Conservation (phyloP, 1,140 invertebrate genomes). For the Pogonus chalceus region DNA sequence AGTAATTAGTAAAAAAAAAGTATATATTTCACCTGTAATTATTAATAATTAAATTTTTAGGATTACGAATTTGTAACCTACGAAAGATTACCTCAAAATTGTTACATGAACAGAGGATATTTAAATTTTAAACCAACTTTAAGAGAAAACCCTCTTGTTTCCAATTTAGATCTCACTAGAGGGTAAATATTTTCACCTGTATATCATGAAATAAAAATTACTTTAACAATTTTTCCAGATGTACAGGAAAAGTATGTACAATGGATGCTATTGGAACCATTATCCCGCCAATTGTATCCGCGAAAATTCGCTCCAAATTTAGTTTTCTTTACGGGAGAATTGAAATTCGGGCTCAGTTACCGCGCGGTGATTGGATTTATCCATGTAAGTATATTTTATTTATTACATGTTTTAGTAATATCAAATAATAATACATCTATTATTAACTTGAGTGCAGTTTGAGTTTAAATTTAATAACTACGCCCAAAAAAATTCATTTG, state of each 20-base stretch:
- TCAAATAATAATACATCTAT: background rate
- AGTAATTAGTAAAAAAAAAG: background rate
- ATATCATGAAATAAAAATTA: slow-evolving; percentile 1
- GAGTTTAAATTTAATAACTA: too few relatives aligned
- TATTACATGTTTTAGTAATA: background rate
- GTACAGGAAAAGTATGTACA: slow-evolving; percentile 44
- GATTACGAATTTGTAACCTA: slow-evolving; percentile 22
- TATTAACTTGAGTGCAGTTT: too few relatives aligned
- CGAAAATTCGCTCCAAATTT: slow-evolving; percentile 51
- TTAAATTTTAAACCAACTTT: slow-evolving; percentile 8
- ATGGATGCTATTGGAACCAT: slow-evolving; percentile 38
- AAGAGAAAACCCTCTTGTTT: slow-evolving; percentile 7
- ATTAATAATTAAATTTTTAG: slow-evolving; percentile 15
- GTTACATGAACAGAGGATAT: slow-evolving; percentile 5
- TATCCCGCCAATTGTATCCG: slow-evolving; percentile 53
- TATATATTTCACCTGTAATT: background rate
- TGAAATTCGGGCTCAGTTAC: slow-evolving; percentile 53
- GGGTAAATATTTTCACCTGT: slow-evolving; percentile 9
- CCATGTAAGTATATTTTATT: too few relatives aligned
- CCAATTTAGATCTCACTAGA: slow-evolving; percentile 11
- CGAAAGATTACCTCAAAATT: background rate
- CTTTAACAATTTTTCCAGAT: slow-evolving; percentile 34
- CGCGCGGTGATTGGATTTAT: slow-evolving; percentile 57
- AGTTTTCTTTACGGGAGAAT: slow-evolving; percentile 48
- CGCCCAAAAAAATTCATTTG: too few relatives aligned